Conservation (phyloP, 2,113 vertebrate genomes). For the Mustela lutreola region DNA sequence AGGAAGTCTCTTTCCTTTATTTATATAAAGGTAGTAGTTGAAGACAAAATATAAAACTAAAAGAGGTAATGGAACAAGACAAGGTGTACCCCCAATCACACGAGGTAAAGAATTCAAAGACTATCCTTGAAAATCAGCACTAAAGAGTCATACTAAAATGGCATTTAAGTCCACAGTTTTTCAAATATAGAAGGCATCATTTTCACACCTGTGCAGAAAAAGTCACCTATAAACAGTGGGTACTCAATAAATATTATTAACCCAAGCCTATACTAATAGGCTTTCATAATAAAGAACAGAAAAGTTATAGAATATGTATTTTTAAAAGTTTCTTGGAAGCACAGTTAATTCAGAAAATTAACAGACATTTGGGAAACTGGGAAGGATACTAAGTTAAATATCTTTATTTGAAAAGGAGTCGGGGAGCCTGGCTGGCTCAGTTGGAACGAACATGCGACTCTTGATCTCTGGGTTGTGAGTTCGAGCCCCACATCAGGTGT, state of each 20-base stretch:
- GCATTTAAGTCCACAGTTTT: not conserved
- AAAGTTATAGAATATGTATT: not conserved
- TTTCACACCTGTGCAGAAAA: slow-evolving; percentile 8
- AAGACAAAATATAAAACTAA: not conserved
- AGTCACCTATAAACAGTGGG: not conserved
- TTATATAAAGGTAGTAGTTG: not conserved
- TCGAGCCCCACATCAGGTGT: not conserved
- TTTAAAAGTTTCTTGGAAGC: slow-evolving; percentile 43
- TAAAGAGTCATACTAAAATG: not conserved
- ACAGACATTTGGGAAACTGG: slow-evolving; percentile 28
- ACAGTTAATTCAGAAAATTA: slow-evolving; percentile 28
- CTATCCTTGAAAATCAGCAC: not conserved
- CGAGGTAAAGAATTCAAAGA: slow-evolving; percentile 28
- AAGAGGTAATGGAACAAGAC: not conserved
- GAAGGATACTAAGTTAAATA: not conserved
- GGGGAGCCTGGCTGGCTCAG: not conserved
- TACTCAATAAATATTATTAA: slow-evolving; percentile 3
- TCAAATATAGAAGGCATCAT: not conserved
- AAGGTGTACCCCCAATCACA: not conserved
- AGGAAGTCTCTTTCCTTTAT: not conserved
- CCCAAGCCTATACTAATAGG: not conserved
- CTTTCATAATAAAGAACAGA: slow-evolving; percentile 8
- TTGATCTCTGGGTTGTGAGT: not conserved
- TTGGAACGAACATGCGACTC: not conserved
- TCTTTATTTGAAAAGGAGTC: slow-evolving; percentile 3